phyloP scores from a whole-genome alignment of 2,888 invertebrate species.

The Hypomecis punctinalis region DNA sequence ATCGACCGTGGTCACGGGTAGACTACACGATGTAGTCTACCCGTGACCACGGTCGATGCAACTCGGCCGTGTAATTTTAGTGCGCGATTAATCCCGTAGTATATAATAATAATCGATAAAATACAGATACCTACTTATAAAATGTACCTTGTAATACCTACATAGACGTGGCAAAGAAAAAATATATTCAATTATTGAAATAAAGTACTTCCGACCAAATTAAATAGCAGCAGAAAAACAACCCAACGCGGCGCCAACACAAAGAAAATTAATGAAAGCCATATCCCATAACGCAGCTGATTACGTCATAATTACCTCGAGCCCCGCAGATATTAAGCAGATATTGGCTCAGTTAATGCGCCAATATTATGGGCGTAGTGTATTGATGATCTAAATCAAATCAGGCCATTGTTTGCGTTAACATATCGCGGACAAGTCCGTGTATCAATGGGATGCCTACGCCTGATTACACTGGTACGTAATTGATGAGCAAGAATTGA shows the following conservation, averaged over 20 bases:
- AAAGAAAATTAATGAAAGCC: conserved; percentile 46
- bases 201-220: neutral
- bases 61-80: too few relatives aligned
- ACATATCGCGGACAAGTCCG: conserved; percentile 42
- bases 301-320: conserved; percentile 55
- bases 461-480: conserved; percentile 19
- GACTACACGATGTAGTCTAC: too few relatives aligned
- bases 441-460: conserved; percentile 34
- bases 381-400: conserved; percentile 62
- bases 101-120: too few relatives aligned
- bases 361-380: conserved; percentile 52
- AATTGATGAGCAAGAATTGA: conserved; percentile 12
- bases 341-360: conserved; percentile 59
- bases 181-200: neutral
- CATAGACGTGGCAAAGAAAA: too few relatives aligned
- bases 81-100: too few relatives aligned
- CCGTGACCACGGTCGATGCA: too few relatives aligned
- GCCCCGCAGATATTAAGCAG: conserved; percentile 49
- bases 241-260: conserved; percentile 33
- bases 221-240: conserved; percentile 24
- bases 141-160: too few relatives aligned
- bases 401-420: conserved; percentile 58
- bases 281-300: conserved; percentile 42
- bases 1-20: too few relatives aligned
- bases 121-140: too few relatives aligned